Percentiles rank a stretch among this genome's conserved stretches.
Evolutionary conservation across 2,113 vertebrate species (phyloP).

Genomic region (Cyrtonyx montezumae): DNA sequence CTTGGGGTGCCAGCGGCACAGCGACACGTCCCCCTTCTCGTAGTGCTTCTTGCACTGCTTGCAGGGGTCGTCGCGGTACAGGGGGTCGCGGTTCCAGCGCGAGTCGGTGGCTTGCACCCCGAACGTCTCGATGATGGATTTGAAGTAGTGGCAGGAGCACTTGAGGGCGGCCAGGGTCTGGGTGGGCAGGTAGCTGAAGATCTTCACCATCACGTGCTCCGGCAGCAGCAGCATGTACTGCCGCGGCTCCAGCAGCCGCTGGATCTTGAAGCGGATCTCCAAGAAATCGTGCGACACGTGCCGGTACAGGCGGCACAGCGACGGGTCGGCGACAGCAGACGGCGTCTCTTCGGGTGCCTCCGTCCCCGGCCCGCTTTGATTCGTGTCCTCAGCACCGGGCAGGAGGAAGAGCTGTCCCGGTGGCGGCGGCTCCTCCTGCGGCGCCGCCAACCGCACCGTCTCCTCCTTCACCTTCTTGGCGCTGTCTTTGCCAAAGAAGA

Average conservation of each 20-base stretch:
- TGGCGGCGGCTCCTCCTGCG: slow-evolving; percentile 83
- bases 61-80: slow-evolving; percentile 95
- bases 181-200: slow-evolving; percentile 93
- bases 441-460: slow-evolving; percentile 82
- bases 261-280: slow-evolving; percentile 97
- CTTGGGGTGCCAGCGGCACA: slow-evolving; percentile 98
- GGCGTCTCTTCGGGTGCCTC: not conserved
- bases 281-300: slow-evolving; percentile 95
- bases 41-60: slow-evolving; percentile 95
- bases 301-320: slow-evolving; percentile 92
- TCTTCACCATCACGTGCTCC: slow-evolving; percentile 93
- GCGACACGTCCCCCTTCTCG: slow-evolving; percentile 91
- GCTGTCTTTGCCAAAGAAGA: slow-evolving; percentile 93
- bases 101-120: slow-evolving; percentile 91
- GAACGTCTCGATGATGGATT: slow-evolving; percentile 89
- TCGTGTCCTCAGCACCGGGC: slow-evolving; percentile 68
- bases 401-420: slow-evolving; percentile 93
- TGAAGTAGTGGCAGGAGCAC: slow-evolving; percentile 94
- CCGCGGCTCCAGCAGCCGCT: slow-evolving; percentile 91
- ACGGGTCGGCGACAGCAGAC: slow-evolving; percentile 69
- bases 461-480: slow-evolving; percentile 92
- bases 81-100: slow-evolving; percentile 91
- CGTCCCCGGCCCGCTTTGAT: not conserved
- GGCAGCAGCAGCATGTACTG: slow-evolving; percentile 96
- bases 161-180: slow-evolving; percentile 92